Evolutionary conservation across 2,797 vertebrate species (phyloP).

Genomic region (Agapornis canus): DNA sequence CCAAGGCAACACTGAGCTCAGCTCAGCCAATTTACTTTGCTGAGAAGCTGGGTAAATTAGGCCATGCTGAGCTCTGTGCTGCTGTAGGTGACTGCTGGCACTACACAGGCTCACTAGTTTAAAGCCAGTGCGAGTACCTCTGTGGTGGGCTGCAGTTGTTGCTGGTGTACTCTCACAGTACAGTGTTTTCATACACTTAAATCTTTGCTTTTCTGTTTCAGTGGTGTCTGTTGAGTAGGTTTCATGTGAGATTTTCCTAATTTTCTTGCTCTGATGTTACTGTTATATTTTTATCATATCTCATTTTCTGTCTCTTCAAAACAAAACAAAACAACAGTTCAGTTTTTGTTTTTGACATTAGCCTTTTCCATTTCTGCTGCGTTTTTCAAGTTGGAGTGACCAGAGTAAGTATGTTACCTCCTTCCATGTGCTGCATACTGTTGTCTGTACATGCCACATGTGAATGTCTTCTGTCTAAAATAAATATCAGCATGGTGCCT

Average conservation of each 20-base stretch:
- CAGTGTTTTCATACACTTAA: fast-evolving
- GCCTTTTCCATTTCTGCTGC: not conserved
- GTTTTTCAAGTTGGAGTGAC: not conserved
- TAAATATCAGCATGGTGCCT: not conserved
- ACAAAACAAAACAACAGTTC: not conserved
- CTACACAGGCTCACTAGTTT: not conserved
- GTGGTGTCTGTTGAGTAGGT: not conserved
- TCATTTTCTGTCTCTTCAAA: not conserved
- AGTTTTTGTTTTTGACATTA: not conserved
- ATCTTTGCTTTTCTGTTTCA: not conserved
- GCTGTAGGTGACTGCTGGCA: not conserved
- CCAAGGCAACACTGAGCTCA: not conserved
- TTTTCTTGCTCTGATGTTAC: not conserved
- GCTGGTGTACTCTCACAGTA: not conserved
- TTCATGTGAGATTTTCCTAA: not conserved
- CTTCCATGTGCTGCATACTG: not conserved
- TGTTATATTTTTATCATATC: not conserved
- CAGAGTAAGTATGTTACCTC: not conserved
- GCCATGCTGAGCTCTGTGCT: constrained; percentile 9
- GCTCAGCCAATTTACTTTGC: constrained; percentile 26
- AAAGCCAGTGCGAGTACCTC: not conserved
- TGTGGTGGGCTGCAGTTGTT: not conserved
- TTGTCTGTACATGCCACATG: not conserved
- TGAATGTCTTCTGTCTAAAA: not conserved
- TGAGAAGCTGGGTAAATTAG: constrained; percentile 22